Evolutionary conservation across 2,113 vertebrate species (phyloP).

Genomic region (Nibea coibor): DNA sequence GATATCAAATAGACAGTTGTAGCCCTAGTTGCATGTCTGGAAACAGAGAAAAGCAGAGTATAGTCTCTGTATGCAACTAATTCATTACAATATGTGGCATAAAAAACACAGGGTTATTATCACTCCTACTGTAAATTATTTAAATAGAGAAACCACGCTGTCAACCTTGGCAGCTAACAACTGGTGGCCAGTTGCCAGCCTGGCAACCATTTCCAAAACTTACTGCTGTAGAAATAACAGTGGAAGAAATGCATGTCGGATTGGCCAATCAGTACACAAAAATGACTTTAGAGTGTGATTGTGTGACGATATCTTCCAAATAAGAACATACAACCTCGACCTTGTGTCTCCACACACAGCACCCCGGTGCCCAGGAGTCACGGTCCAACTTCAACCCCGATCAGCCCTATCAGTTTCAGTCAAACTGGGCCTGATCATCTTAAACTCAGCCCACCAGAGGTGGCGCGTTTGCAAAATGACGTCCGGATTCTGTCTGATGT

Average conservation of each 20-base stretch:
- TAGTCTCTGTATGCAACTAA: background rate
- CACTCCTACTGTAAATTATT: background rate
- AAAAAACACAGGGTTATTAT: background rate
- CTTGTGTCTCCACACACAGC: background rate
- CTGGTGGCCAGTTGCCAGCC: background rate
- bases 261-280: background rate
- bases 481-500: conserved; percentile 56
- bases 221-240: background rate
- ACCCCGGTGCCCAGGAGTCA: background rate
- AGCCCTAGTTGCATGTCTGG: background rate
- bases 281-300: background rate
- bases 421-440: conserved; percentile 31
- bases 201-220: background rate
- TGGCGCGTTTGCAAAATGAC: conserved; percentile 18
- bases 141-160: background rate
- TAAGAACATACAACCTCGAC: background rate
- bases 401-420: conserved; percentile 71
- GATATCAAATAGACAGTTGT: background rate
- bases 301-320: background rate
- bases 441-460: conserved; percentile 29
- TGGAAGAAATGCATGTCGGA: too few species aligned
- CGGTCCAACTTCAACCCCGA: conserved; percentile 12
- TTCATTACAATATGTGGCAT: background rate
- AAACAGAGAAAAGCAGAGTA: background rate
- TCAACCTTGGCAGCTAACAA: background rate